Base-by-base conservation (phyloP, 1,140 invertebrate species). In the Patella vulgata region DNA sequence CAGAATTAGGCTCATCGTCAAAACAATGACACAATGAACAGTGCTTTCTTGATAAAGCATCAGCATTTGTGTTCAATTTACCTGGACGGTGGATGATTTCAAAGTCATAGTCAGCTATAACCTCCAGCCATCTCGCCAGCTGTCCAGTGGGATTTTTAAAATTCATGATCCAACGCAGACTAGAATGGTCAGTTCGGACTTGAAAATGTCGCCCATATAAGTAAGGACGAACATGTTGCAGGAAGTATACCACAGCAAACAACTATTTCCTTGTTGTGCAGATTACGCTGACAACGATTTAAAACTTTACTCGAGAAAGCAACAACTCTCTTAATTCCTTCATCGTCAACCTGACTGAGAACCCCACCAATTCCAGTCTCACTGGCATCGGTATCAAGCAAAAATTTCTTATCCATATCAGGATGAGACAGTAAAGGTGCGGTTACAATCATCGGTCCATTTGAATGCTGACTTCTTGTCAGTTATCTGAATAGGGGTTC, bases 311-410 rank as follows among this genome's bases (percentile, higher is more conserved):
- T n/a, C n/a, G n/a, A n/a, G n/a, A n/a, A n/a, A n/a, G n/a, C n/a
- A n/a, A n/a, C n/a, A n/a, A n/a, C n/a, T n/a, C n/a, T n/a, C n/a
- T n/a, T n/a, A n/a, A n/a, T n/a, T n/a, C n/a, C n/a, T n/a, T n/a
- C 50, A 1, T 42, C 54, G 2, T 63, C 11, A 2, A 31, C 30
- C 52, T 84, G 77, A 0, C 77, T 47, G 5, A 85, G 39, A 1
- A 84, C 70, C 6, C 74, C 79, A 9, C 78, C 82, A 39, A 76
- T 72, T 2, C 78, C 81, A 3, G 59, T 43, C 5, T 70, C 66
- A 14, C 60, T 68, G 0, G 78, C 80, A 59, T 84, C 82, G 0
- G 79, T 79, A n/a, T 76, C 66, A 11, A 84, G 25, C 23, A 66
- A 21, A 28, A 54, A 72, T 12, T 28, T 12, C 25, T 36, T 30